These are phyloP conservation scores for Trichomalopsis sarcophagae DNA, from an alignment of 1,140 invertebrate genomes.

Conservation along the genomic window DNA sequence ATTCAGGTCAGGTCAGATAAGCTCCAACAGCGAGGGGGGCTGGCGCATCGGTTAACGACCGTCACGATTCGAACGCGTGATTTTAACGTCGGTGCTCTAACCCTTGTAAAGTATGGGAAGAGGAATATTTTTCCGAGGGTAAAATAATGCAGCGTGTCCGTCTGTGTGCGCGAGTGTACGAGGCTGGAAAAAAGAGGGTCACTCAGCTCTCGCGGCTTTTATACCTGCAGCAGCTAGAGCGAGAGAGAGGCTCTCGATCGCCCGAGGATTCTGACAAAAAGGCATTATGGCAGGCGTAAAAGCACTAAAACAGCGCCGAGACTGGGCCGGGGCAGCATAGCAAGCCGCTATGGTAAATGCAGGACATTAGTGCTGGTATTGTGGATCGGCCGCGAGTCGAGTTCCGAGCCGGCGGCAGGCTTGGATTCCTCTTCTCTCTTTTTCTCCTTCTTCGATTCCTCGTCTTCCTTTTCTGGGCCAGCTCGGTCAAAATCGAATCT, in stretches of 20 bases:
- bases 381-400: constrained; percentile 61
- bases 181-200: constrained; percentile 51
- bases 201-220: constrained; percentile 55
- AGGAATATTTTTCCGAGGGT: too few relatives aligned
- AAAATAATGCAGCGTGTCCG: too few relatives aligned
- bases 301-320: constrained; percentile 68
- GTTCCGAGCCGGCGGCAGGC: not conserved
- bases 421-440: not conserved
- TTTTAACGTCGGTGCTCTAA: too few relatives aligned
- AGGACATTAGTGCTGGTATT: constrained; percentile 69
- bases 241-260: not conserved
- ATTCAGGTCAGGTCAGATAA: not conserved
- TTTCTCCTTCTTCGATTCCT: not conserved
- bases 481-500: not conserved
- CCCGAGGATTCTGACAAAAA: constrained; percentile 58
- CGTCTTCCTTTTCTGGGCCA: constrained; percentile 37
- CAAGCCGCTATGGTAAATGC: constrained; percentile 63
- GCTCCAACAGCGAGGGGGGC: not conserved
- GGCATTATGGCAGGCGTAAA: constrained; percentile 70
- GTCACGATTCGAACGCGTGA: too few relatives aligned
- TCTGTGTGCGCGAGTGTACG: too few relatives aligned
- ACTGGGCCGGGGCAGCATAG: constrained; percentile 44
- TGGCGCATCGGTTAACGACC: too few relatives aligned
- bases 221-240: constrained; percentile 61
- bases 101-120: too few relatives aligned